A percentile compares a stretch with the other conserved stretches of the same genome.
These are phyloP conservation scores for Erpornis zantholeuca DNA, from an alignment of 2,113 vertebrate genomes.

Conservation along the genomic window DNA sequence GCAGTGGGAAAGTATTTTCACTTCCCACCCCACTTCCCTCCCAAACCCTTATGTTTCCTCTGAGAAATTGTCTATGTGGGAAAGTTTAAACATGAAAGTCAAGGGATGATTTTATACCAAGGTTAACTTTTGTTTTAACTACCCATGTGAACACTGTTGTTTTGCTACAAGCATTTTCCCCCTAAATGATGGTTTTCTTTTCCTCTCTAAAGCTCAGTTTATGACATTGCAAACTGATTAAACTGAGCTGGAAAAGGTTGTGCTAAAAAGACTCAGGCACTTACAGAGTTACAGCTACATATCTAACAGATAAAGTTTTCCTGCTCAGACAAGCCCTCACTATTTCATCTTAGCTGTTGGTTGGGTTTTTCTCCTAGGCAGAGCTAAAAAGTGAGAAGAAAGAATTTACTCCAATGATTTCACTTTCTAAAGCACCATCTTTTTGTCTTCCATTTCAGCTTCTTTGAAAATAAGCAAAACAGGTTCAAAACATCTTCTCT, in stretches of 20 bases:
- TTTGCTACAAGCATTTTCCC: background rate
- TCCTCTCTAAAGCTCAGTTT: background rate
- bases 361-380: background rate
- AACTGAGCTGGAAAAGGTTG: background rate
- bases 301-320: background rate
- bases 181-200: background rate
- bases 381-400: background rate
- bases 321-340: background rate
- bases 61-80: background rate
- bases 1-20: background rate
- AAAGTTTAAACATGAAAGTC: slow-evolving; percentile 16
- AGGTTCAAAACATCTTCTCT: background rate
- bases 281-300: background rate
- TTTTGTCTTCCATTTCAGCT: background rate
- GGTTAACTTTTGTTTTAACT: background rate
- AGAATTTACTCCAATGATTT: background rate
- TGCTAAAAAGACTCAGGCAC: background rate
- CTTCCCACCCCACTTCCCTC: background rate
- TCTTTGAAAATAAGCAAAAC: background rate
- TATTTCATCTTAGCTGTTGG: background rate
- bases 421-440: background rate
- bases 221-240: background rate
- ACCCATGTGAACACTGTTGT: background rate
- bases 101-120: background rate
- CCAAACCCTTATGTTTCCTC: background rate